These are phyloP conservation scores for Antheraea pernyi DNA, from an alignment of 1,140 invertebrate species.

Conservation along the genomic window DNA sequence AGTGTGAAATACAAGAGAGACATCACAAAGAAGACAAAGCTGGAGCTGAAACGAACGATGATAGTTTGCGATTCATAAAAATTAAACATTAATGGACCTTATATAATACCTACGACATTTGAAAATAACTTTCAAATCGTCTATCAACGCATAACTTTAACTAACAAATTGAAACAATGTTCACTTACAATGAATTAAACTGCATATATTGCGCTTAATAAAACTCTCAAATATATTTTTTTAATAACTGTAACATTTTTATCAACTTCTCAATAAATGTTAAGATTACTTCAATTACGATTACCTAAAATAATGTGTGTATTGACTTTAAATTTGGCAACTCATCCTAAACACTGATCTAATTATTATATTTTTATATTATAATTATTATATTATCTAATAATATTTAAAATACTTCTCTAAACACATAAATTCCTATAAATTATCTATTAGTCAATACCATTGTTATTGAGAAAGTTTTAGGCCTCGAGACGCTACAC, in stretches of 20 bases:
- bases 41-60: neutral
- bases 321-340: constrained; percentile 79
- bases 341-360: constrained; percentile 77
- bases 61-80: constrained; percentile 11
- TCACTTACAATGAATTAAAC: constrained; percentile 76
- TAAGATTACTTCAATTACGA: constrained; percentile 76
- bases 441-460: constrained; percentile 76
- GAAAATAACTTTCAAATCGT: constrained; percentile 64
- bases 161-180: constrained; percentile 78
- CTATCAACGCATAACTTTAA: constrained; percentile 76
- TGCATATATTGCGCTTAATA: constrained; percentile 75
- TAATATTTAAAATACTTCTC: constrained; percentile 78
- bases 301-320: constrained; percentile 78
- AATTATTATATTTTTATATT: constrained; percentile 61
- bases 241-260: constrained; percentile 74
- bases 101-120: constrained; percentile 33
- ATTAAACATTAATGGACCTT: neutral
- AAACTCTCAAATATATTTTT: constrained; percentile 78
- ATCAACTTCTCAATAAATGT: constrained; percentile 77
- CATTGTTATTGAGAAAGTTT: constrained; percentile 66
- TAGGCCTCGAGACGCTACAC: constrained; percentile 75
- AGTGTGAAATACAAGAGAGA: constrained; percentile 30
- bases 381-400: constrained; percentile 58
- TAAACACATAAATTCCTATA: constrained; percentile 77
- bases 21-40: neutral